Conservation (phyloP, 2,113 vertebrate species). For the Datnioides undecimradiatus region DNA sequence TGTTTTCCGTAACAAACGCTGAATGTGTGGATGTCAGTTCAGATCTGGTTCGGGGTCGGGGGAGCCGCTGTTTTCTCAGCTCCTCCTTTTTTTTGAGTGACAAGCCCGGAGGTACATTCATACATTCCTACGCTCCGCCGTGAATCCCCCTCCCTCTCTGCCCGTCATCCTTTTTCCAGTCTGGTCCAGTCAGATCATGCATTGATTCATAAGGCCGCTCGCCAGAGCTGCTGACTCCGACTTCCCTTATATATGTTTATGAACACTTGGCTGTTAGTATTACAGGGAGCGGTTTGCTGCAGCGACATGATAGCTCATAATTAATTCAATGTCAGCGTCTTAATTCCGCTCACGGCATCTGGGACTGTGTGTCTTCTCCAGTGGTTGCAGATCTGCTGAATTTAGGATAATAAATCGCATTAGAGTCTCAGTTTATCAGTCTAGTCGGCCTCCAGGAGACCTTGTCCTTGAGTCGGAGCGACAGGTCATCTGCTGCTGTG, state of each 20-base stretch:
- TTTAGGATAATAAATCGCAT: not conserved
- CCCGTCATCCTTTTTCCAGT: constrained; percentile 30
- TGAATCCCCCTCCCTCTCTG: constrained; percentile 1
- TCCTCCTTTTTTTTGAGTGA: constrained; percentile 16
- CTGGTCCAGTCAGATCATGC: constrained; percentile 24
- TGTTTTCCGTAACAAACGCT: not conserved
- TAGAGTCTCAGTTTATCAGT: not conserved
- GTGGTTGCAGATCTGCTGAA: not conserved
- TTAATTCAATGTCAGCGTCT: constrained; percentile 43
- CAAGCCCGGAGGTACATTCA: constrained; percentile 6
- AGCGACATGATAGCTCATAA: constrained; percentile 31
- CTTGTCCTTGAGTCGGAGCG: constrained; percentile 33
- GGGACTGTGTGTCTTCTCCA: constrained; percentile 16
- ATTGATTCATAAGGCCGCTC: constrained; percentile 45
- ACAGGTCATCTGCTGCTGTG: constrained; percentile 10
- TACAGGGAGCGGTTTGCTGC: constrained; percentile 42
- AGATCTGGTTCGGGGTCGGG: not conserved
- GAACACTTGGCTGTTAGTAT: constrained; percentile 30
- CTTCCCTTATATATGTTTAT: constrained; percentile 10
- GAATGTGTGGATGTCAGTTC: constrained; percentile 32
- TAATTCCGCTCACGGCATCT: constrained; percentile 14
- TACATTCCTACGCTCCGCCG: constrained; percentile 5
- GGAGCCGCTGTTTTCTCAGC: accelerated
- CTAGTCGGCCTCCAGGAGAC: constrained; percentile 9
- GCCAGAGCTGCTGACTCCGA: constrained; percentile 35